A percentile compares a stretch with the other conserved stretches of the same genome.
Conservation (phyloP, 2,113 vertebrate genomes). For the Ceuthmochares aereus region DNA sequence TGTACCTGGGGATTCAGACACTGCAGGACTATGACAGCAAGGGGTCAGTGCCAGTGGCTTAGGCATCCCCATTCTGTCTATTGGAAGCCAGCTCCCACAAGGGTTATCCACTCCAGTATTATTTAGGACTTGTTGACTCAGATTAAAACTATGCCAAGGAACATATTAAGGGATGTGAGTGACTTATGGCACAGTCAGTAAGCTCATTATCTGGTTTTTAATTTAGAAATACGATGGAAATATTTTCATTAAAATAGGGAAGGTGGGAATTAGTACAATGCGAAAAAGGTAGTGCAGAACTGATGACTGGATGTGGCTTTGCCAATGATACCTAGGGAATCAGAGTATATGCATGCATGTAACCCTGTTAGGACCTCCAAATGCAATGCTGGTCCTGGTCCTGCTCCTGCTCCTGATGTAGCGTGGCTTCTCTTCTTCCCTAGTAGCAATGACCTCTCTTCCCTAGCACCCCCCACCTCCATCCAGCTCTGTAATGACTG, state of each 20-base stretch:
- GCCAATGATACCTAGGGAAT: background rate
- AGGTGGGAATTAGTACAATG: background rate
- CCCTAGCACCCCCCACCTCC: background rate
- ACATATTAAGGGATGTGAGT: background rate
- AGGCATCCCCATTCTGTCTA: background rate
- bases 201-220: background rate
- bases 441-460: background rate
- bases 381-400: background rate
- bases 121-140: background rate
- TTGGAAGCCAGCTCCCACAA: background rate
- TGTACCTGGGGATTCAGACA: background rate
- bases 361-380: background rate
- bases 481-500: background rate
- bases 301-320: background rate
- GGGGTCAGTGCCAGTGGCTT: background rate
- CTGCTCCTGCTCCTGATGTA: background rate
- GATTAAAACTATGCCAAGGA: background rate
- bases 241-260: background rate
- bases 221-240: background rate
- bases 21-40: background rate
- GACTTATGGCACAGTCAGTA: background rate
- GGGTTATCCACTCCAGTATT: background rate
- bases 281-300: background rate
- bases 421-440: background rate
- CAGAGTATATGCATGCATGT: accelerated